Conservation (phyloP, 2,797 vertebrate species). For the Petrocephalus schoutedeni region DNA sequence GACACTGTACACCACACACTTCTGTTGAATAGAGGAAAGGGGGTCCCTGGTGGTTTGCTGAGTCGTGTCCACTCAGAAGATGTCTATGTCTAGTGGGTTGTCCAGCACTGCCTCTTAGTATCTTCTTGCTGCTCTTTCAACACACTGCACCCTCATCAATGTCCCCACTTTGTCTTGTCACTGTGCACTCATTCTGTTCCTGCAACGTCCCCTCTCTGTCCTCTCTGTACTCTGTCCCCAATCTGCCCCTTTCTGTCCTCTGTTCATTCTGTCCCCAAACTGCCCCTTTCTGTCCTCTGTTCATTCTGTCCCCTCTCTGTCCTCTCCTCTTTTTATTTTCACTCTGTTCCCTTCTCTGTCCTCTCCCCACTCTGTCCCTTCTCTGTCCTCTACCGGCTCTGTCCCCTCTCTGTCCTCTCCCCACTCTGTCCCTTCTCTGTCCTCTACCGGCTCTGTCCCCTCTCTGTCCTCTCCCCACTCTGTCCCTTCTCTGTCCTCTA, state of each 20-base stretch:
- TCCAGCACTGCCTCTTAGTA: too few relatives aligned
- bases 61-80: background rate
- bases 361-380: background rate
- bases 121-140: too few relatives aligned
- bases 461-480: background rate
- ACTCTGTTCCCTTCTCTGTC: background rate
- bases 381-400: background rate
- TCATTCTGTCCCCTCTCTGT: background rate
- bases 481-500: background rate
- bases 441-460: background rate
- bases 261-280: background rate
- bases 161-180: too few relatives aligned
- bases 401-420: background rate
- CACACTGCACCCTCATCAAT: too few relatives aligned
- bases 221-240: background rate
- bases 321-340: background rate
- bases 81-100: background rate
- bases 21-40: background rate
- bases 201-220: background rate
- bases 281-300: background rate
- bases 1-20: background rate
- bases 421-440: background rate
- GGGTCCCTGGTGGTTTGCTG: background rate
- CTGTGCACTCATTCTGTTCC: background rate
- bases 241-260: background rate